phyloP scores from a whole-genome alignment of 2,888 invertebrate genomes.

The Lutraria lutraria region DNA sequence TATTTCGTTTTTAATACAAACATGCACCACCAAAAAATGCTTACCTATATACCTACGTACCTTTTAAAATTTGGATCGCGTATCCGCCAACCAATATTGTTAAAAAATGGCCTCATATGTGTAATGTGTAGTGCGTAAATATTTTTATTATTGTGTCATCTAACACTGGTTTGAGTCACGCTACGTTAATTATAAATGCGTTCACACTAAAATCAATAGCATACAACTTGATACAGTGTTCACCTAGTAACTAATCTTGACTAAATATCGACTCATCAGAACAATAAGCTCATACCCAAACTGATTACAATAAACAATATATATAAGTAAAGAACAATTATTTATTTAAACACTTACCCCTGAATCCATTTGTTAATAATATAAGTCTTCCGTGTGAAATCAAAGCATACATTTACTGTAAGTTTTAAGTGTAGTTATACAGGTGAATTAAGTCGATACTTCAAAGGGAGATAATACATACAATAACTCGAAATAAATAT shows the following conservation, averaged over 20 bases:
- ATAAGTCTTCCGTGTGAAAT: slow-evolving; percentile 12
- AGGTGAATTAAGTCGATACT: slow-evolving; percentile 29
- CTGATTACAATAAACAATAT: not conserved
- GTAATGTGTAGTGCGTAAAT: not conserved
- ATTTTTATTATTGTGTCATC: not conserved
- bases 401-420: not conserved
- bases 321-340: not conserved
- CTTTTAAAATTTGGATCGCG: not conserved
- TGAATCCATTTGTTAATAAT: slow-evolving; percentile 32
- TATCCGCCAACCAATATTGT: not conserved
- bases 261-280: not conserved
- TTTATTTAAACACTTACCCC: slow-evolving; percentile 36
- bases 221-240: not conserved
- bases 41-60: not conserved
- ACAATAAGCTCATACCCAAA: not conserved
- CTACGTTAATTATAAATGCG: not conserved
- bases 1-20: not conserved
- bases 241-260: not conserved
- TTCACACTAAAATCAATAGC: not conserved
- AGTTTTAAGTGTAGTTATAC: slow-evolving; percentile 22
- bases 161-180: not conserved
- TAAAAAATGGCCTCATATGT: no score
- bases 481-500: not conserved
- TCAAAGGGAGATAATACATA: slow-evolving; percentile 30
- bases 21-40: not conserved